Conservation (phyloP, 2,888 invertebrate species). For the Acleris sparsana region DNA sequence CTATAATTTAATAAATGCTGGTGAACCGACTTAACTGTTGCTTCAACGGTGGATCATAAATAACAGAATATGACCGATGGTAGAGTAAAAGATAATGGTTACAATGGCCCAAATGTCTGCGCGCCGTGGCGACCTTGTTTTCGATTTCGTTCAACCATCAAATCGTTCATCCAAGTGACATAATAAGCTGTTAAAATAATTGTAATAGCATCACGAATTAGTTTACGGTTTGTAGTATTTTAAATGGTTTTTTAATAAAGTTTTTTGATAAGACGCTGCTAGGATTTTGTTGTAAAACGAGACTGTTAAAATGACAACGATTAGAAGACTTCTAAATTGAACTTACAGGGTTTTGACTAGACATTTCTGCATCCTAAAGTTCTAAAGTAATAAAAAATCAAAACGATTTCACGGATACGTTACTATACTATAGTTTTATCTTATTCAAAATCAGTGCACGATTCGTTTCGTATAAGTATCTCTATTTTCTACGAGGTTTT, state of each 20-base stretch:
- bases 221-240: not conserved
- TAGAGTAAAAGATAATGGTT: slow-evolving; percentile 47
- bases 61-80: slow-evolving; percentile 44
- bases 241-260: not conserved
- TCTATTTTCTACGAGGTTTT: too few species aligned
- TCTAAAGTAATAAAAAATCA: too few species aligned
- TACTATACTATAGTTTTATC: too few species aligned
- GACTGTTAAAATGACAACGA: too few species aligned
- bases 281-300: too few species aligned
- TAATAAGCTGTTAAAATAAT: slow-evolving; percentile 45
- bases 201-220: slow-evolving; percentile 19
- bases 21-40: slow-evolving; percentile 32
- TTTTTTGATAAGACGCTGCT: too few species aligned
- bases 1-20: slow-evolving; percentile 17
- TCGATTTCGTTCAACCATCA: slow-evolving; percentile 68
- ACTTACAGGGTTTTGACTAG: too few species aligned
- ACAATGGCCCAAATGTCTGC: slow-evolving; percentile 68
- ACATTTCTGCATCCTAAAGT: too few species aligned
- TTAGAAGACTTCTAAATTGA: too few species aligned
- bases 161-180: slow-evolving; percentile 57
- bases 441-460: too few species aligned
- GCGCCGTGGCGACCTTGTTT: slow-evolving; percentile 77
- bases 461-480: too few species aligned
- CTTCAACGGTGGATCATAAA: slow-evolving; percentile 46
- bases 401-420: too few species aligned